Evolutionary conservation across 2,797 vertebrate species (phyloP).

Genomic region (Lepus townsendii): DNA sequence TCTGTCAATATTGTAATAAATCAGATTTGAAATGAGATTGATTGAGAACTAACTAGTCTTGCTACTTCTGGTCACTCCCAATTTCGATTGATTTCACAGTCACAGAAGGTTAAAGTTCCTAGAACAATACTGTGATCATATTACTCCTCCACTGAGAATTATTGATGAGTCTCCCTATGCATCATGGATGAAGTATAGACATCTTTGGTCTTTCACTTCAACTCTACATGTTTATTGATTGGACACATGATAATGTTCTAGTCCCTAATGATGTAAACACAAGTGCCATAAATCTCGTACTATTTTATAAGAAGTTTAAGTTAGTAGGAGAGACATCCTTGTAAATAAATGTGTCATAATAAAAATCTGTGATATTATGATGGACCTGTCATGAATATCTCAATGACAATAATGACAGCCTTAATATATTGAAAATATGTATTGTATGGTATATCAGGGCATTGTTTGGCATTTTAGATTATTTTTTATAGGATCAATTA

Average conservation of each 20-base stretch:
- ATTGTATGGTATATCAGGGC: background rate
- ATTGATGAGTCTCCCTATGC: background rate
- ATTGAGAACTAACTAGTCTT: background rate
- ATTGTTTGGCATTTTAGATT: background rate
- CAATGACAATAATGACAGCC: background rate
- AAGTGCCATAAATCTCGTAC: background rate
- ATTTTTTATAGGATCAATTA: background rate
- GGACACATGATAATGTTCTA: background rate
- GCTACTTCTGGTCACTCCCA: background rate
- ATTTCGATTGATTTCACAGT: background rate
- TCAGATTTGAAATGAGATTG: background rate
- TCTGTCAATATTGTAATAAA: background rate
- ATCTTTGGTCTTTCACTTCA: background rate
- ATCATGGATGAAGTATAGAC: background rate
- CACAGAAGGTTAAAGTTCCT: background rate
- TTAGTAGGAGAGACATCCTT: background rate
- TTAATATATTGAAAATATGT: background rate
- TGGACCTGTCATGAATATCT: background rate
- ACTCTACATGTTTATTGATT: background rate
- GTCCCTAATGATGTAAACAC: background rate
- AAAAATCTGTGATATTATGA: background rate
- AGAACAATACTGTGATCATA: background rate
- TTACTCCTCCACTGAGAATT: background rate
- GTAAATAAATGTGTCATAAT: background rate
- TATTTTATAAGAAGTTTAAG: background rate